phyloP scores from a whole-genome alignment of 2,888 invertebrate species.

The Carpatolechia fugitivella region DNA sequence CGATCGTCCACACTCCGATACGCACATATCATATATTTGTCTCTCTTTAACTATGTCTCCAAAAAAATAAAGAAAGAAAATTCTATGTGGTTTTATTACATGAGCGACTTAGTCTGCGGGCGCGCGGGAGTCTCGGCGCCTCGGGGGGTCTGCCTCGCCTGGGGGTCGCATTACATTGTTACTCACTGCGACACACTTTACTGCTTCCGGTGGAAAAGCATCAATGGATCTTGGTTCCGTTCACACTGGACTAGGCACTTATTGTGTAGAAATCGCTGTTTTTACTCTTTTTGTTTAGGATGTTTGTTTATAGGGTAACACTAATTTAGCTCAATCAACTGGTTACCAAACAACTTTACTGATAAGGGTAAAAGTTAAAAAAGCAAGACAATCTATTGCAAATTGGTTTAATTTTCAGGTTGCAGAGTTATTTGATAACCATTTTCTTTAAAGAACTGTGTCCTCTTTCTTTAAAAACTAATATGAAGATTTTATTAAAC shows the following conservation, averaged over 20 bases:
- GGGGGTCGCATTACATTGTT: conserved; percentile 7
- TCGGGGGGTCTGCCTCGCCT: conserved; percentile 36
- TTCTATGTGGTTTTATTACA: conserved; percentile 73
- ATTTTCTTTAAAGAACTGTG: too few species aligned
- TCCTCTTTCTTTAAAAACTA: too few species aligned
- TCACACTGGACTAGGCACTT: not conserved
- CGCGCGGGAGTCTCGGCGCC: conserved; percentile 44
- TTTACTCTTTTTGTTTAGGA: not conserved
- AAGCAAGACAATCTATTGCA: too few species aligned
- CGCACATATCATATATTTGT: conserved; percentile 76
- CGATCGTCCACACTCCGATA: conserved; percentile 73
- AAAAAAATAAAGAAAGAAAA: conserved; percentile 66
- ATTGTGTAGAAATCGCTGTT: not conserved
- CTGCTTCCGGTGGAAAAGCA: not conserved
- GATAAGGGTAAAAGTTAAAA: too few species aligned
- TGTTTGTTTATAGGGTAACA: too few species aligned
- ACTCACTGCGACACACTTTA: conserved; percentile 1
- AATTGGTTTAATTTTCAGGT: too few species aligned
- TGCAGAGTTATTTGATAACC: too few species aligned
- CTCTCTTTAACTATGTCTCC: conserved; percentile 66
- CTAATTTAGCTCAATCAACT: too few species aligned
- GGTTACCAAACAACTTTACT: too few species aligned
- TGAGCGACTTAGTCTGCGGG: conserved; percentile 58
- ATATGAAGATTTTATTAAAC: too few species aligned
- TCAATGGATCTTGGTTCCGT: not conserved